Evolutionary conservation across 2,888 invertebrate genomes (phyloP).

Genomic region (Clusia tigrina): DNA sequence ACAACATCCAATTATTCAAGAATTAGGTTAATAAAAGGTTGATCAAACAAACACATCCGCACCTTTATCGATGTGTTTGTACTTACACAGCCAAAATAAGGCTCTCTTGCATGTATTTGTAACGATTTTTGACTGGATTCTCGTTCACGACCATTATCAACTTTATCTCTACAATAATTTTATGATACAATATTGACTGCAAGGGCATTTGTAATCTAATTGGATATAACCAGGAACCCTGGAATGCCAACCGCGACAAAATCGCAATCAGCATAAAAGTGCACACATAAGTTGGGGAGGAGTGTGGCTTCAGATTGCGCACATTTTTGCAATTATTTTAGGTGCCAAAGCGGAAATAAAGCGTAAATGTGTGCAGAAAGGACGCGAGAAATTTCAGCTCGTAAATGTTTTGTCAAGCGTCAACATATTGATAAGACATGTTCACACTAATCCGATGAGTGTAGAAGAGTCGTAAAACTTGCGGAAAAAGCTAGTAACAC

Average conservation of each 20-base stretch:
- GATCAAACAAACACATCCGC: no score
- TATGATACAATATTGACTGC: slow-evolving; percentile 27
- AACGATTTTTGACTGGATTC: slow-evolving; percentile 22
- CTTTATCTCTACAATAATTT: slow-evolving; percentile 30
- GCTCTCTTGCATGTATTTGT: no score
- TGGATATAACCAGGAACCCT: slow-evolving; percentile 10
- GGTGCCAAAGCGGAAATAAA: slow-evolving; percentile 15
- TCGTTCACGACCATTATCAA: slow-evolving; percentile 27
- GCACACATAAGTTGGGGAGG: background rate
- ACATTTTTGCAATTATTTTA: background rate
- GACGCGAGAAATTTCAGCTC: slow-evolving; percentile 8
- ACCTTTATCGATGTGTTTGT: no score
- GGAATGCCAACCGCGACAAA: slow-evolving; percentile 3
- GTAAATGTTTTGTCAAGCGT: slow-evolving; percentile 8
- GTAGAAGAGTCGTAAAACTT: no score
- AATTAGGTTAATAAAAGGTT: no score
- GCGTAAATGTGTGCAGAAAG: background rate
- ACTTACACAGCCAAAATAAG: no score
- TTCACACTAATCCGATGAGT: no score
- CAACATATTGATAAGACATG: slow-evolving; percentile 10
- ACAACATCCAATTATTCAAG: no score
- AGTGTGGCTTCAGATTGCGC: background rate
- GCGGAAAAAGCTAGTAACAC: no score
- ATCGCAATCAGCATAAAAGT: slow-evolving; percentile 22
- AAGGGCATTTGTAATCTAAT: slow-evolving; percentile 22